Base-by-base conservation (phyloP, 2,888 invertebrate species). In the Callyntrura sp. region DNA sequence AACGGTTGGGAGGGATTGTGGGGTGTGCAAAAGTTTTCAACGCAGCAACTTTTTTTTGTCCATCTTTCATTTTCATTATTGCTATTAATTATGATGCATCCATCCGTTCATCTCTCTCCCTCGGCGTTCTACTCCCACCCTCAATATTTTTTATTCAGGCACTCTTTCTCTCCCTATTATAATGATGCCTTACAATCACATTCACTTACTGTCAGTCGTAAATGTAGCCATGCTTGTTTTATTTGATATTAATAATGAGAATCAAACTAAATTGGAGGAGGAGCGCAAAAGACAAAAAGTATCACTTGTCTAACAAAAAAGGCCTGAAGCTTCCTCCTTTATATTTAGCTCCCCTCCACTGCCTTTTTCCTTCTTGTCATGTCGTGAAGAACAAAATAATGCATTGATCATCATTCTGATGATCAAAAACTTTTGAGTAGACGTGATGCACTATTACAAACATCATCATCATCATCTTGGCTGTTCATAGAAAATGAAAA, bases 31-130 rank as follows among this genome's bases (percentile, higher is more conserved):
- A 35, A 78, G 20, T 23, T 20, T 83, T 68, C 23, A 81, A 43
- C 35, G 43, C 43, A 5, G 43, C 60, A 60, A 48, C 87, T 60
- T 45, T 87, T 45, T 87, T 81, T 55, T 55, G 84, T 62, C 35
- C 55, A 81, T 60, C 68, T 81, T 81, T 85, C 85, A 81, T 79
- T 76, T 84, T 85, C 85, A 79, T 90, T 78, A 65, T 85, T 85
- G 12, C 57, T 78, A 85, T 85, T 90, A 85, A 90, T 90, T 90
- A 90, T 85, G 89, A 90, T 81, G 85, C 70, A 82, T 48, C 82
- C 88, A 81, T 90, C 85, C 85, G 84, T 45, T 85, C 85, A 17
- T 57, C 48, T 78, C 17, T 35, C 35, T 2, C 35, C 35, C 35
- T 35, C 35, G 35, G 2, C 35, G 6, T 35, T 35, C 35, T 28